A percentile compares a stretch with the other conserved stretches of the same genome.
Evolutionary conservation across 2,888 invertebrate species (phyloP).

Genomic region (Dioctria rufipes): DNA sequence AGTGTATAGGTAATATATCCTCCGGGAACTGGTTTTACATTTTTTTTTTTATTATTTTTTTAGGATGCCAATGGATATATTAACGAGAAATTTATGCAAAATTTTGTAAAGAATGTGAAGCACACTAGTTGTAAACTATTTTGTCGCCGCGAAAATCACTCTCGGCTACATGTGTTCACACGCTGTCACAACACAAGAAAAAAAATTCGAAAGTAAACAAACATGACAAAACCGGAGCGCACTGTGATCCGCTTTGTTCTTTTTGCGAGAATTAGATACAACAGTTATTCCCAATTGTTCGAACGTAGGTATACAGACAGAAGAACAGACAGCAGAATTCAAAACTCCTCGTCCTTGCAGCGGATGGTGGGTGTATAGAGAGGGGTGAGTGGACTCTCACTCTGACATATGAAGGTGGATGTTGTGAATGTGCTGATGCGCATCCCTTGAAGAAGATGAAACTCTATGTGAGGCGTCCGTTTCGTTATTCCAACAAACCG

Average conservation of each 20-base stretch:
- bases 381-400: no score
- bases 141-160: conserved; percentile 13
- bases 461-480: not conserved
- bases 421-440: conserved; percentile 2
- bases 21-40: not conserved
- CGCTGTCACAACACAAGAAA: conserved; percentile 47
- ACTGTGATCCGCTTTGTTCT: conserved; percentile 22
- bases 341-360: not conserved
- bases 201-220: conserved; percentile 49
- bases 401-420: not conserved
- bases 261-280: conserved; percentile 27
- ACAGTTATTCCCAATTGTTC: conserved; percentile 23
- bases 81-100: conserved; percentile 3
- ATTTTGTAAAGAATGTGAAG: not conserved
- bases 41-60: not conserved
- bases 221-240: conserved; percentile 47
- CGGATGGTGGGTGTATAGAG: not conserved
- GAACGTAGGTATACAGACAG: not conserved
- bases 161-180: conserved; percentile 46
- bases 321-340: no score
- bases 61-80: not conserved
- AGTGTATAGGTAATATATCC: not conserved
- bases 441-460: conserved; percentile 3
- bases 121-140: conserved; percentile 22
- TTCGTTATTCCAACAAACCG: not conserved